These are phyloP conservation scores for Abscondita cerata DNA, from an alignment of 2,888 invertebrate species.

Conservation along the genomic window DNA sequence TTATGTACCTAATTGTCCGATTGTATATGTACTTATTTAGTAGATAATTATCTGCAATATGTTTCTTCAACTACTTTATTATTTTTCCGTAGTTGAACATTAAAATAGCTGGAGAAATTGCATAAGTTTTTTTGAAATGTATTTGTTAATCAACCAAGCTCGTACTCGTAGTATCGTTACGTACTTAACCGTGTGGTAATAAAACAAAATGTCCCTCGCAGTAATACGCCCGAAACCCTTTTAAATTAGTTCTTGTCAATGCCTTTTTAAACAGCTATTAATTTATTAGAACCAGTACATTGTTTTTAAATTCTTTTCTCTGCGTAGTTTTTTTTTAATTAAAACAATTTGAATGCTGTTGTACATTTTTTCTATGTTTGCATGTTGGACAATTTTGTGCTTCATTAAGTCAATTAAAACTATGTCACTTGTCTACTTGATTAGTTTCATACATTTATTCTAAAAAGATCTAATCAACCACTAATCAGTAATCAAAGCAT, in stretches of 20 bases:
- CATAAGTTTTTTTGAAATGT: not conserved
- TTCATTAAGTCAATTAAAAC: conserved; percentile 28
- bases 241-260: conserved; percentile 27
- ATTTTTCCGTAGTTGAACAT: too few species aligned
- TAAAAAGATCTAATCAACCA: conserved; percentile 15
- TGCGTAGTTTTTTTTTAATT: conserved; percentile 7
- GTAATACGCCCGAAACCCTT: conserved; percentile 20
- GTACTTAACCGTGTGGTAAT: conserved; percentile 18
- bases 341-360: conserved; percentile 17
- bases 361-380: conserved; percentile 10
- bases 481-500: conserved; percentile 21
- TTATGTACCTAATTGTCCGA: too few species aligned
- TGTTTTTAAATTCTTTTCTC: conserved; percentile 15
- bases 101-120: too few species aligned
- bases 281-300: conserved; percentile 18
- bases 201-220: conserved; percentile 24
- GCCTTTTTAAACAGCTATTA: conserved; percentile 23
- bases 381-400: conserved; percentile 24
- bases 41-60: too few species aligned
- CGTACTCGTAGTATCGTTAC: not conserved
- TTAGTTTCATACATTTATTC: conserved; percentile 17
- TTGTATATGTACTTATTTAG: too few species aligned
- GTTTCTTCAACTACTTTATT: too few species aligned
- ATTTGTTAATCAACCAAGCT: not conserved
- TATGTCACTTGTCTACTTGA: conserved; percentile 14